Evolutionary conservation across 2,113 vertebrate species (phyloP).

Genomic region (Ifrita kowaldi): DNA sequence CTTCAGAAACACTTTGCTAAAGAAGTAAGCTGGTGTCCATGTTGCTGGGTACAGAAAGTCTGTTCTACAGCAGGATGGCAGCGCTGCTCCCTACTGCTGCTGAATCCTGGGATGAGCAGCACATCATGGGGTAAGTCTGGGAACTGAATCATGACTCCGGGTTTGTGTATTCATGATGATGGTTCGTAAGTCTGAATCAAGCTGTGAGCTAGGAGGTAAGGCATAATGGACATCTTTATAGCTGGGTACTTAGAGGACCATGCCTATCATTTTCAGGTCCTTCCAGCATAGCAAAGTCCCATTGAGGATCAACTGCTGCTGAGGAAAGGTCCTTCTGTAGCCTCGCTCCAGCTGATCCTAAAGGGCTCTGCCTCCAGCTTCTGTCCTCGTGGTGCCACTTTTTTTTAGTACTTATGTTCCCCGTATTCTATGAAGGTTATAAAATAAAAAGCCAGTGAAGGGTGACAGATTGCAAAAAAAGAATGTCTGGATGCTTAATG

Average conservation of each 20-base stretch:
- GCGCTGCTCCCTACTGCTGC: neutral
- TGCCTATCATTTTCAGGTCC: neutral
- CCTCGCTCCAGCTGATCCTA: neutral
- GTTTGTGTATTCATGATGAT: neutral
- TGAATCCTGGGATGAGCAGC: neutral
- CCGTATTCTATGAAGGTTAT: slow-evolving; percentile 54
- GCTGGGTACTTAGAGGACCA: neutral
- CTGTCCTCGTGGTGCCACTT: neutral
- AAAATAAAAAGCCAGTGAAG: slow-evolving; percentile 70
- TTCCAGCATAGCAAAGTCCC: neutral
- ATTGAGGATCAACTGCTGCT: neutral
- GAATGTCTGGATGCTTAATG: slow-evolving; percentile 70
- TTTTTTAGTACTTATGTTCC: slow-evolving; percentile 1
- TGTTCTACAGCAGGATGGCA: neutral
- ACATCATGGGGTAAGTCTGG: neutral
- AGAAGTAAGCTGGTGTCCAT: neutral
- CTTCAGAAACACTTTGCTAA: neutral
- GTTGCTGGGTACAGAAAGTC: neutral
- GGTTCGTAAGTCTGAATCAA: neutral
- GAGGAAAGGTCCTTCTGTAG: neutral
- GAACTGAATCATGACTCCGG: neutral
- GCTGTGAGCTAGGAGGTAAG: neutral
- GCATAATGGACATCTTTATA: neutral
- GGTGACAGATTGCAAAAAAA: slow-evolving; percentile 73
- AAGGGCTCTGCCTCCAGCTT: neutral